Conservation (phyloP, 2,888 invertebrate genomes). For the Penaeus monodon region DNA sequence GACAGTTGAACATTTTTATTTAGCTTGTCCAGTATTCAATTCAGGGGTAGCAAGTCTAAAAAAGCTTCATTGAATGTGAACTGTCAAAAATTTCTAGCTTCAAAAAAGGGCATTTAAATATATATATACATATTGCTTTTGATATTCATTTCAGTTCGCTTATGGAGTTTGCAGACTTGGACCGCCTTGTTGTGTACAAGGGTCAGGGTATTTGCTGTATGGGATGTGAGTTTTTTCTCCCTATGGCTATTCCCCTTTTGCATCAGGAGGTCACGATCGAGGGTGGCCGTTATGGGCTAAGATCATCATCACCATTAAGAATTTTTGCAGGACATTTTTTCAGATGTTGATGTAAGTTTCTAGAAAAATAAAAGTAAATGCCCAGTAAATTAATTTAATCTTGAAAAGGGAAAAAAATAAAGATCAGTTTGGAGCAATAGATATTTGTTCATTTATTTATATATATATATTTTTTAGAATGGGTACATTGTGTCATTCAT, state of each 20-base stretch:
- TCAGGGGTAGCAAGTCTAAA: too few relatives aligned
- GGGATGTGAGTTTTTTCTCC: slow-evolving; percentile 95
- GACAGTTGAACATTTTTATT: too few relatives aligned
- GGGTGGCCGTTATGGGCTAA: slow-evolving; percentile 96
- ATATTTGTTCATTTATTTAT: too few relatives aligned
- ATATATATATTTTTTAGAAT: too few relatives aligned
- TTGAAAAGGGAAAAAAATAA: background rate
- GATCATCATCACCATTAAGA: slow-evolving; percentile 94
- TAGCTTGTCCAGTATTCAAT: too few relatives aligned
- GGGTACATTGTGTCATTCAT: background rate
- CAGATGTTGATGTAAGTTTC: slow-evolving; percentile 89
- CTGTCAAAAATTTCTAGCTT: too few relatives aligned
- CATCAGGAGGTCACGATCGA: slow-evolving; percentile 91
- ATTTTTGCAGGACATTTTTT: slow-evolving; percentile 93
- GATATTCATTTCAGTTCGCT: slow-evolving; percentile 74
- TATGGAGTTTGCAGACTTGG: slow-evolving; percentile 98
- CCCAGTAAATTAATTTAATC: background rate
- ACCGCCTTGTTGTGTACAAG: slow-evolving; percentile 92
- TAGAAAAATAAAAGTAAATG: background rate
- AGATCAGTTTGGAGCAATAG: background rate
- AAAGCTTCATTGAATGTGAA: too few relatives aligned
- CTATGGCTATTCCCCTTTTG: slow-evolving; percentile 97
- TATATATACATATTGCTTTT: background rate
- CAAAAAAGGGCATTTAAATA: too few relatives aligned
- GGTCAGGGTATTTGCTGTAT: slow-evolving; percentile 95